Conservation (phyloP, 2,888 invertebrate genomes). For the Artemia sp. region DNA sequence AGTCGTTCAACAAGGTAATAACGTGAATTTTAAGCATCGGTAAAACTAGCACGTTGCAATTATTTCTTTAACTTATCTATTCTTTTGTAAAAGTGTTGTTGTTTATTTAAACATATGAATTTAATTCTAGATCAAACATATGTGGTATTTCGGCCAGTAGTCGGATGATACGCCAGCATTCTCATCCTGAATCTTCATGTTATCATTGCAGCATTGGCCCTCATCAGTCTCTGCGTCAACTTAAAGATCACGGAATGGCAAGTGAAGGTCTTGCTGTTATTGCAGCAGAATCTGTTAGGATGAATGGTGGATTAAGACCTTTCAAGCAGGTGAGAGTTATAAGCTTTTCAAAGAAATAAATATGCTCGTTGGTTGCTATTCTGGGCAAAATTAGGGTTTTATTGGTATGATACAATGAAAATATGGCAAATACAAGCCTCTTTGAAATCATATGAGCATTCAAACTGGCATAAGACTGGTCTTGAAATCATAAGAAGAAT, state of each 20-base stretch:
- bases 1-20: too few species aligned
- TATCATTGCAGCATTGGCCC: conserved; percentile 37
- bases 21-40: too few species aligned
- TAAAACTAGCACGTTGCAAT: too few species aligned
- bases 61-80: too few species aligned
- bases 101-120: neutral
- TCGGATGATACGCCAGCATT: conserved; percentile 72
- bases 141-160: conserved; percentile 27
- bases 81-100: neutral
- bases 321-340: conserved; percentile 66
- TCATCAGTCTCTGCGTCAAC: conserved; percentile 52
- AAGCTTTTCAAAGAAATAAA: neutral
- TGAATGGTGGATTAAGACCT: conserved; percentile 89
- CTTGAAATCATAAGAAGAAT: too few species aligned
- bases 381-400: too few species aligned
- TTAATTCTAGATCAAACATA: neutral
- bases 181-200: conserved; percentile 56
- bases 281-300: conserved; percentile 81
- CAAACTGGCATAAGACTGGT: too few species aligned
- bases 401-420: too few species aligned
- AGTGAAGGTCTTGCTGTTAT: conserved; percentile 76
- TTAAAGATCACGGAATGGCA: conserved; percentile 41
- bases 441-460: too few species aligned
- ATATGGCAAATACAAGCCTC: too few species aligned
- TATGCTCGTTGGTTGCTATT: too few species aligned